These are phyloP conservation scores for Cosmorhoe ocellata DNA, from an alignment of 2,888 invertebrate species.

Conservation along the genomic window DNA sequence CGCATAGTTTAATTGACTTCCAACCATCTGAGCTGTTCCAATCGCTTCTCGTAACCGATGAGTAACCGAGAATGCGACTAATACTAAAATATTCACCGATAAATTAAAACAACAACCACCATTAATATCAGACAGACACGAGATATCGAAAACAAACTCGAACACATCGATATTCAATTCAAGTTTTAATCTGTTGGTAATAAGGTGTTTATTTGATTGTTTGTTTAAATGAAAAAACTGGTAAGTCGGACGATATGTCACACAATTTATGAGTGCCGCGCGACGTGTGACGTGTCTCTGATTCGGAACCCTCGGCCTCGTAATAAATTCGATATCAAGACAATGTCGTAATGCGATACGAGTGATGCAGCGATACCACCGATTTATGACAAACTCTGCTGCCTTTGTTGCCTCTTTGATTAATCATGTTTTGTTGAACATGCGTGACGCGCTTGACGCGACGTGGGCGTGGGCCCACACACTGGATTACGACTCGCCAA, in stretches of 20 bases:
- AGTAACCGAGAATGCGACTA: conserved; percentile 47
- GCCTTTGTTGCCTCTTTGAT: conserved; percentile 51
- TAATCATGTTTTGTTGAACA: conserved; percentile 48
- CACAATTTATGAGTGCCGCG: conserved; percentile 71
- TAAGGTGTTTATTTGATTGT: conserved; percentile 42
- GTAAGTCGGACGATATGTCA: conserved; percentile 72
- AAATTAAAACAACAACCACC: conserved; percentile 68
- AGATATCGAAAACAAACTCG: conserved; percentile 43
- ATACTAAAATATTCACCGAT: conserved; percentile 61
- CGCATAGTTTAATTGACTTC: conserved; percentile 43
- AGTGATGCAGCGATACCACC: conserved; percentile 66
- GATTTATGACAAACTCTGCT: conserved; percentile 65
- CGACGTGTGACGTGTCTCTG: conserved; percentile 66
- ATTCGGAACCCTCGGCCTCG: conserved; percentile 62
- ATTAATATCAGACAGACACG: conserved; percentile 68
- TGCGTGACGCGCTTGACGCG: conserved; percentile 20
- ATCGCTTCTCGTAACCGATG: conserved; percentile 48
- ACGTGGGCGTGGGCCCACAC: conserved; percentile 30
- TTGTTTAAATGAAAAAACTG: conserved; percentile 57
- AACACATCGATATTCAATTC: conserved; percentile 43
- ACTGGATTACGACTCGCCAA: conserved; percentile 22
- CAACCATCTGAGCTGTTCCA: conserved; percentile 43
- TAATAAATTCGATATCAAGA: conserved; percentile 75
- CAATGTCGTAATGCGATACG: conserved; percentile 75
- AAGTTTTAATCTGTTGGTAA: conserved; percentile 42